Evolutionary conservation across 2,888 invertebrate species (phyloP).

Genomic region (Malthinus flaveolus): DNA sequence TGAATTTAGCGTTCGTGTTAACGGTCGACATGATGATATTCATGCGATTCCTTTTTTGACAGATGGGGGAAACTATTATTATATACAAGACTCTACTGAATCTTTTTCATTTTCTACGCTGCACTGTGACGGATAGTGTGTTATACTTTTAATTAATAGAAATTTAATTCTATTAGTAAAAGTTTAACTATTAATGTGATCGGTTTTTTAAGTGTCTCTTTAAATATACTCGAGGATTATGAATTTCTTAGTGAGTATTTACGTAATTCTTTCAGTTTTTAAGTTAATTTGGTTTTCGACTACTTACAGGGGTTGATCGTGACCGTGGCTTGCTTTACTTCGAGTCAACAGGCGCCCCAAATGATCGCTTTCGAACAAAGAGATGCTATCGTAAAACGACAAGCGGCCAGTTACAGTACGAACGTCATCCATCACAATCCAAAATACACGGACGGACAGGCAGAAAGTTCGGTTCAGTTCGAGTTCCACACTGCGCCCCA

Average conservation of each 20-base stretch:
- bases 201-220: slow-evolving; percentile 9
- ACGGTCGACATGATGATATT: slow-evolving; percentile 17
- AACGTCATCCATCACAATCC: slow-evolving; percentile 39
- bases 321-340: slow-evolving; percentile 7
- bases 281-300: not conserved
- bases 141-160: not conserved
- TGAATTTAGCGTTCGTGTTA: slow-evolving; percentile 22
- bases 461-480: slow-evolving; percentile 41
- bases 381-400: slow-evolving; percentile 18
- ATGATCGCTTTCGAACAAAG: slow-evolving; percentile 10
- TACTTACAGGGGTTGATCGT: slow-evolving; percentile 10
- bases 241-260: slow-evolving; percentile 18
- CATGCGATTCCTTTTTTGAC: not conserved
- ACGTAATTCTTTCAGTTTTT: not conserved
- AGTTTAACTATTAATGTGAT: slow-evolving; percentile 14
- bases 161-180: slow-evolving; percentile 1
- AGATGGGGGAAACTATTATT: slow-evolving; percentile 24
- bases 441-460: slow-evolving; percentile 37
- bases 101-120: slow-evolving; percentile 16
- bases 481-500: slow-evolving; percentile 17
- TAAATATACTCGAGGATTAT: slow-evolving; percentile 8
- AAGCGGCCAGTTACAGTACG: slow-evolving; percentile 32
- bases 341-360: slow-evolving; percentile 14
- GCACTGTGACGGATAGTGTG: not conserved
- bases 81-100: slow-evolving; percentile 22